Base-by-base conservation (phyloP, 2,888 invertebrate species). In the Adelognathus sp. region DNA sequence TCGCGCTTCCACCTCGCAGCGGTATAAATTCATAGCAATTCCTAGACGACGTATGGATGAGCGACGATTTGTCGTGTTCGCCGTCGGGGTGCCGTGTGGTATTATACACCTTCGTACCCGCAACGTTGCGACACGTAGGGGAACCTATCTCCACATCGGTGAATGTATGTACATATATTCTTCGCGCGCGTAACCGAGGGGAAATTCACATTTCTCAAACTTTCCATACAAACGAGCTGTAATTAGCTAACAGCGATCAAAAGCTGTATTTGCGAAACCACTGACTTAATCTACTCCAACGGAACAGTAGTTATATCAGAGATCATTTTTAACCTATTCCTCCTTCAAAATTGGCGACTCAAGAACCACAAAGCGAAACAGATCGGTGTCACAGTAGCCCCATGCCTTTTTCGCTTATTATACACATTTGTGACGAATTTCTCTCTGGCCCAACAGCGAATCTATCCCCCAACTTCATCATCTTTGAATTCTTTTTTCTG, bases 11-110 rank as follows among this genome's bases (percentile, higher is more conserved):
- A 41, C 39, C 29, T 18, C 46, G 24, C 11, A 46, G 29, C 27
- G 11, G 78, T 74, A 74, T 74, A 78, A 78, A 78, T 78, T 69
- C 73, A 74, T 74, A 74, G 58, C 58, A 61, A 73, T 78, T 70
- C 16, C 52, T 64, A 36, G 50, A 52, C 64, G 52, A 66, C 52
- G 64, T 66, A 66, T 66, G 64, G 64, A 11, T 36, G 36, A 50
- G 64, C 50, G 50, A 66, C 64, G 64, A 66, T 66, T 66, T 66
- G 64, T 66, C 64, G 50, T 9, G 18, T 64, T 31, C 31, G 33
- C 33, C 18, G 33, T 50, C 36, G 64, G 36, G 5, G 24, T 16
- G 24, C 24, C 24, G 24, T 24, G 16, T 24, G 52, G 36, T 14
- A 24, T 36, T 66, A 36, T 52, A 64, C 50, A 52, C 64, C 64